Base-by-base conservation (phyloP, 2,888 invertebrate genomes). In the Thysanoteuthis rhombus region DNA sequence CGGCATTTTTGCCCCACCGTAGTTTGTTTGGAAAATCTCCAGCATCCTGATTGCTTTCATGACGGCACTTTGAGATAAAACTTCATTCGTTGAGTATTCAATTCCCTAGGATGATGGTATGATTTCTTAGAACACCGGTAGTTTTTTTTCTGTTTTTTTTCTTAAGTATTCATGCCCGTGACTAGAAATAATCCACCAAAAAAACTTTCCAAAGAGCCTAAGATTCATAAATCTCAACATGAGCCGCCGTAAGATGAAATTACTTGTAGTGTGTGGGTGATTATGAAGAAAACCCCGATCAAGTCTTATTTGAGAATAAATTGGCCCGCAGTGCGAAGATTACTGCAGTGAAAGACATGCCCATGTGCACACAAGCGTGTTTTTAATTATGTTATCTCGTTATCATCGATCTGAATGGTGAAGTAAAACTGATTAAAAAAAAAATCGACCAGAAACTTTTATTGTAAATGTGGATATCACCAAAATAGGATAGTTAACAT, bases 311-410 rank as follows among this genome's bases (percentile, higher is more conserved):
- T 36, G 10, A 75, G n/a, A 75, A 75, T 75, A 75, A 75, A 32
- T n/a, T 16, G n/a, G 32, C 19, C 32, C 75, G 0, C 4, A 2
- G n/a, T 36, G 12, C 75, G 10, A 75, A 75, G 36, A 75, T 75
- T 36, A 75, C n/a, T 45, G 32, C 52, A 52, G 12, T 90, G 39
- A 45, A 58, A 90, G 38, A 91, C 39, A 38, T 89, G 45, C 19
- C 36, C 28, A 93, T 89, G 94, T 89, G 93, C 39, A n/a, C 16
- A 93, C 36, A 39, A n/a, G 94, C 58, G 94, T 75, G 52, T 75
- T 40, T n/a, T 40, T 39, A 40, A 39, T 91, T 32, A 40, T 3
- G 25, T 32, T 39, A 12, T 39, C 6, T 28, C 25, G 8, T 16
- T 32, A 40, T 40, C 39, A 28, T 91, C 40, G 32, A 42, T 32